Base-by-base conservation (phyloP, 92 coral and sea anemone species). In the Chrysogorgia sp. region DNA sequence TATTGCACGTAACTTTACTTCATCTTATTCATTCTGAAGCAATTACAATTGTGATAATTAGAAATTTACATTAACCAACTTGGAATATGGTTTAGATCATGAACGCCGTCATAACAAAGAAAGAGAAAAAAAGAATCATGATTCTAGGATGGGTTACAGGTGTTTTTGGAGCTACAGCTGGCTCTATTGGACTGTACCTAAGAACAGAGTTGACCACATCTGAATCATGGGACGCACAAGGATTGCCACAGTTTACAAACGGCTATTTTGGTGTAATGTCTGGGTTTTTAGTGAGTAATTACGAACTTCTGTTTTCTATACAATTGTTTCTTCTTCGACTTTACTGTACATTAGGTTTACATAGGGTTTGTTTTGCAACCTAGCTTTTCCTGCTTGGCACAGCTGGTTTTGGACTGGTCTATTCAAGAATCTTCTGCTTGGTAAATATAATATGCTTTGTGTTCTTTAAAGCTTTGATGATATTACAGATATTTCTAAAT, bases 181-280 rank as follows among this genome's bases (percentile, higher is more conserved):
- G 64, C 19, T 58, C 79, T 30, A 31, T 58, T 20, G 79, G 79
- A 19, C 64, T 72, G 31, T 19, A 33, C 65, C 26, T 72, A 31
- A 57, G 32, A 19, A 13, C 17, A 23, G 3, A 57, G 23, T 3
- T 57, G 4, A 57, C 63, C 17, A 13, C 63, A 29, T 14, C 7
- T 4, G 32, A 3, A 13, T 3, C 30, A 2, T 72, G 79, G 79
- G 65, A 55, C n/a, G 43, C n/a, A 31, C 48, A 56, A 48, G 14
- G 34, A 17, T 31, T 53, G 20, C n/a, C 48, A 15, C 48, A 59
- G 48, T 72, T 72, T 32, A 72, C 79, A n/a, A 7, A 72, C 1
- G 79, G 79, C 7, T 72, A 53, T 24, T 72, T 72, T 72, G 79
- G 79, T 3, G 64, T 72, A 7, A 72, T 72, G 65, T 72, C 79